Evolutionary conservation across 2,113 vertebrate species (phyloP).

Genomic region (Calcarius ornatus): DNA sequence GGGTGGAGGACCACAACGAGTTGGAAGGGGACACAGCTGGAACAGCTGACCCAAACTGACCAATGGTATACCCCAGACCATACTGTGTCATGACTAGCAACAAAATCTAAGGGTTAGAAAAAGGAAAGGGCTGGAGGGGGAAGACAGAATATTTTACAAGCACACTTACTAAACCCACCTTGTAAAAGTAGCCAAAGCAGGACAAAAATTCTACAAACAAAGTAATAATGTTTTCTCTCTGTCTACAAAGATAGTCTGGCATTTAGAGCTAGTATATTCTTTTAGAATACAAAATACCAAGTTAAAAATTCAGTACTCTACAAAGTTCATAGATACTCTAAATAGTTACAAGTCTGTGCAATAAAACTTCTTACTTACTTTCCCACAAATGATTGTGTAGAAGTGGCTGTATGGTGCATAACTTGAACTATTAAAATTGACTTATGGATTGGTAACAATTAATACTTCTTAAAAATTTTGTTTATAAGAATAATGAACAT

Average conservation of each 20-base stretch:
- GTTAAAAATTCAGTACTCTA: rapidly evolving
- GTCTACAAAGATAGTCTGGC: neutral
- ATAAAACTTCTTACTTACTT: neutral
- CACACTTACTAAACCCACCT: rapidly evolving
- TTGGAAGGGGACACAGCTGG: rapidly evolving
- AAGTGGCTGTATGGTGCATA: neutral
- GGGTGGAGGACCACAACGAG: neutral
- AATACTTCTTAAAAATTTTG: neutral
- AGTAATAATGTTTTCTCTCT: neutral
- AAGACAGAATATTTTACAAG: neutral
- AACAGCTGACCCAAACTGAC: neutral
- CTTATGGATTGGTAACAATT: neutral
- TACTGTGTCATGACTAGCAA: rapidly evolving
- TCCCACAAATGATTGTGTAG: neutral
- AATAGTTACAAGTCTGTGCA: neutral
- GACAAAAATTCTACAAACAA: neutral
- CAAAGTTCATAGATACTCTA: neutral
- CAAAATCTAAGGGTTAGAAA: neutral
- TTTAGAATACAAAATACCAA: neutral
- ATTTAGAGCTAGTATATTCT: neutral
- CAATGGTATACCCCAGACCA: neutral
- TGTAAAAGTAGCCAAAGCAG: neutral
- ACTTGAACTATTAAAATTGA: neutral
- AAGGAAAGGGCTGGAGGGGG: rapidly evolving
- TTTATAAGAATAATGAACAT: neutral